Base-by-base conservation (phyloP, 2,888 invertebrate species). In the Leistus spinibarbis region DNA sequence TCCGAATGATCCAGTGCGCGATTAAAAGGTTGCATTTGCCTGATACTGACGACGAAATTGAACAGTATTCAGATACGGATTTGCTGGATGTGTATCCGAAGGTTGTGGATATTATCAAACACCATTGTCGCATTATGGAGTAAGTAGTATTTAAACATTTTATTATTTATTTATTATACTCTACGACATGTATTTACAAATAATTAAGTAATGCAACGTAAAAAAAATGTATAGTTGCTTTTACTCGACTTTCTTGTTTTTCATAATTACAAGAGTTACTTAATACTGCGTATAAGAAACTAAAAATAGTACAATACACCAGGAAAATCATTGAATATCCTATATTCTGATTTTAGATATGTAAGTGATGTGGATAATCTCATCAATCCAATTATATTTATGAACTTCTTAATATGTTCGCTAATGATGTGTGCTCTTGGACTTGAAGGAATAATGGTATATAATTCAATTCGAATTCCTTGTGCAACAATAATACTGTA, bases 91-190 rank as follows among this genome's bases (percentile, higher is more conserved):
- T 54, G 2, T 66, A 57, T 57, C 54, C 68, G 10, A 54, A 40
- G 3, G 22, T 24, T 19, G 22, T 19, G 40, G 62, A 53, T 19
- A 57, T 56, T 40, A 27, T 70, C n/a, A 4, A 62, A 19, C 40
- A 70, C 40, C 70, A 70, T 27, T 57, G 22, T n/a, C 20, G 57
- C n/a, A 60, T 70, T 19, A 70, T 70, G 20, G 24, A 62, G 70
- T 70, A 70, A 70, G n/a, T 53, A 17, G 17, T 17, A 16, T 16
- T 16, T 2, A n/a, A n/a, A n/a, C n/a, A n/a, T n/a, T n/a, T n/a
- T n/a, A n/a, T n/a, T n/a, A n/a, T n/a, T n/a, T n/a, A n/a, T n/a
- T n/a, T n/a, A n/a, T n/a, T n/a, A n/a, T n/a, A n/a, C n/a, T n/a
- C n/a, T n/a, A n/a, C n/a, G n/a, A n/a, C n/a, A n/a, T n/a, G n/a